Evolutionary conservation across 2,113 vertebrate species (phyloP).

Genomic region (Dermatemys mawii): DNA sequence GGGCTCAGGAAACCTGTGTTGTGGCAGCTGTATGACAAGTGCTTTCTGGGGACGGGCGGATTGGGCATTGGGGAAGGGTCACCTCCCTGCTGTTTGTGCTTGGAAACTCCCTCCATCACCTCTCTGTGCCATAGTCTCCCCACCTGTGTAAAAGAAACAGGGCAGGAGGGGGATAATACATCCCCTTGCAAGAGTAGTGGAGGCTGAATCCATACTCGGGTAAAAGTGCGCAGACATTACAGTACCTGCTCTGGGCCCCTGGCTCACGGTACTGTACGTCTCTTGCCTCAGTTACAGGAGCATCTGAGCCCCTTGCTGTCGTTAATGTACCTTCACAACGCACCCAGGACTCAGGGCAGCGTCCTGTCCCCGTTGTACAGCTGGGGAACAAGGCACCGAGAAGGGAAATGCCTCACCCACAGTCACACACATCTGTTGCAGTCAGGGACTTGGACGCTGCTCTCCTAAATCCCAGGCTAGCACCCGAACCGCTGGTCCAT

Average conservation of each 20-base stretch:
- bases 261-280: neutral
- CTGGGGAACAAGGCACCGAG: neutral
- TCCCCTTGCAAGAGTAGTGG: neutral
- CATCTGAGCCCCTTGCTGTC: neutral
- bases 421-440: neutral
- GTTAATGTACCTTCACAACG: neutral
- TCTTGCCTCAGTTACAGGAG: neutral
- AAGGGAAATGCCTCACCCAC: neutral
- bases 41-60: neutral
- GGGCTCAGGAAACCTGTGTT: neutral
- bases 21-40: neutral
- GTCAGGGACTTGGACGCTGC: neutral
- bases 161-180: neutral
- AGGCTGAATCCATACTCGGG: accelerated
- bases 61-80: neutral
- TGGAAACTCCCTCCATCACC: neutral
- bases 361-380: neutral
- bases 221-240: neutral
- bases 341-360: neutral
- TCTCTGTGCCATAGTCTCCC: neutral
- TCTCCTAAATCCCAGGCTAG: neutral
- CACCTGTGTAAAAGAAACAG: neutral
- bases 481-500: neutral
- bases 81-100: neutral
- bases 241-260: neutral